Evolutionary conservation across 1,140 invertebrate species (phyloP), one percentile per base, ranked within the genome.

Genomic region (Drosophila pruinosa): DNA sequence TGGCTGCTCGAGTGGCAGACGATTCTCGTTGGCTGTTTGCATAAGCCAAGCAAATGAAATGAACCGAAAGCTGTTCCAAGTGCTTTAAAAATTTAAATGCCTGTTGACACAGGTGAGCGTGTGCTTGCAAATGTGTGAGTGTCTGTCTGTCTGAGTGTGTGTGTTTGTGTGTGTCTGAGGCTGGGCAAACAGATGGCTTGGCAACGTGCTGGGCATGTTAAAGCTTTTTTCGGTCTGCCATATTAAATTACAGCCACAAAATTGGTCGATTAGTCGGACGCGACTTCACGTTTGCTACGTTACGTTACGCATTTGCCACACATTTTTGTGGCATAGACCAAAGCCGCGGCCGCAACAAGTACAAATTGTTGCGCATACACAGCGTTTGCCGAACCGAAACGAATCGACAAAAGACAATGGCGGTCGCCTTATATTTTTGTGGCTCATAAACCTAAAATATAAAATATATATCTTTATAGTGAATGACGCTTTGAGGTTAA

Each of bases 281-380:
- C 54, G 28, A 52, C 41, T 19, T 21, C 7, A 43, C 19, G 15
- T 15, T 10, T n/a, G n/a, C 15, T 21, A 43, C 17, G 36, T n/a
- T n/a, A n/a, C 14, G 6, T 14, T 39, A 39, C 15, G 15, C 50
- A 5, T 22, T 21, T 39, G 22, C 34, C 22, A 45, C 14, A 36
- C 41, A 34, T 43, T 34, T 38, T 45, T 62, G 58, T 50, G 58
- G 34, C 58, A 62, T 47, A 61, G 47, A 58, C 34, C 22, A n/a
- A n/a, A n/a, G n/a, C 12, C 4, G 22, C 19, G 7, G 4, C 17
- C 12, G 58, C 67, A 56, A 63, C 67, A 56, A 56, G 48, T 63
- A 68, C 26, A 86, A 85, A 86, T 85, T 75, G 81, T 86, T 88
- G 77, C 77, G 81, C 81, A 80, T 86, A 85, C 77, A 73, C 81